Percentiles rank a stretch among this genome's conserved stretches.
Conservation (phyloP, 2,888 invertebrate species). For the Sipha maydis region DNA sequence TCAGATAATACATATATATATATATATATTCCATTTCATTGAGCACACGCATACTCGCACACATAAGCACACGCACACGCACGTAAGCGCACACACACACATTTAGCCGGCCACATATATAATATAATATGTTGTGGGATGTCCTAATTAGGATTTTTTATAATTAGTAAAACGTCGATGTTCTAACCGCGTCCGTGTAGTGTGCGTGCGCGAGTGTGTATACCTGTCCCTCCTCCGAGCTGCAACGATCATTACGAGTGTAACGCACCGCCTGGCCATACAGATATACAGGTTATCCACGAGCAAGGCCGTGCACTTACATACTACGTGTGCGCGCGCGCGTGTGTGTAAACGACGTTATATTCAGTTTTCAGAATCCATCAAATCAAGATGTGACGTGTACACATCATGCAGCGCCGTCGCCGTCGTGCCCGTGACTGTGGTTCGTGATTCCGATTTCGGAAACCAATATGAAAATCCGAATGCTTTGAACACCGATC, state of each 20-base stretch:
- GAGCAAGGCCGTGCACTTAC: slow-evolving; percentile 30
- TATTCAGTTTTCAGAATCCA: slow-evolving; percentile 37
- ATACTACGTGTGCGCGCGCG: neutral
- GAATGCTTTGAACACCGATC: neutral
- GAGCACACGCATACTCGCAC: neutral
- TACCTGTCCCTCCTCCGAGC: slow-evolving; percentile 14
- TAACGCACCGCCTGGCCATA: slow-evolving; percentile 14
- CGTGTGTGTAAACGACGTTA: slow-evolving; percentile 4
- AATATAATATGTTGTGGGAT: slow-evolving; percentile 33
- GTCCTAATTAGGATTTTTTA: slow-evolving; percentile 62
- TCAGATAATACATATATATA: neutral
- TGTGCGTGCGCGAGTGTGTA: neutral
- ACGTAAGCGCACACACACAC: too few species aligned
- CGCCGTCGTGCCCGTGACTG: neutral
- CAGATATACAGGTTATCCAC: slow-evolving; percentile 46
- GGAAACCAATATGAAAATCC: neutral
- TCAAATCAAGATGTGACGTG: slow-evolving; percentile 27
- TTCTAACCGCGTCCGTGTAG: slow-evolving; percentile 5
- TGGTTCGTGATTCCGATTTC: neutral
- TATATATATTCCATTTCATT: slow-evolving; percentile 13
- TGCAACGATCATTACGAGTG: slow-evolving; percentile 39
- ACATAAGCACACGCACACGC: too few species aligned
- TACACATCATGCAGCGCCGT: neutral
- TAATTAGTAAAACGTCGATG: slow-evolving; percentile 62
- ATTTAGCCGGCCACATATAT: neutral